A percentile compares a stretch with the other conserved stretches of the same genome.
Conservation (phyloP, 2,797 vertebrate species). For the Cossypha dichroa region DNA sequence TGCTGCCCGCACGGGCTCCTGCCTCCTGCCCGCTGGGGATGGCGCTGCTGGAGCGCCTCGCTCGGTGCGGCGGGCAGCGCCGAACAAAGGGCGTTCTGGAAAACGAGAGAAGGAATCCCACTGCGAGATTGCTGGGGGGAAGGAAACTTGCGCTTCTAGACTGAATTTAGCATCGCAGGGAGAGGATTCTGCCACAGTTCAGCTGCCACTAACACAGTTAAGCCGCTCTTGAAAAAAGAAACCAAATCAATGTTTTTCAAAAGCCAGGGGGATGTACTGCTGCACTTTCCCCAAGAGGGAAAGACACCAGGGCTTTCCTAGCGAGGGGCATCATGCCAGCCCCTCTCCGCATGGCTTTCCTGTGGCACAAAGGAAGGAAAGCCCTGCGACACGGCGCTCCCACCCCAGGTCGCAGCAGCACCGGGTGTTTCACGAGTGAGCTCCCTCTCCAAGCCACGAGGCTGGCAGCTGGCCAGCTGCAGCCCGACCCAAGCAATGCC, state of each 20-base stretch:
- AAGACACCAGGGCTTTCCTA: not conserved
- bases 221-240: not conserved
- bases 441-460: not conserved
- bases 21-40: not conserved
- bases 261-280: not conserved
- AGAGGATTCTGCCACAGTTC: not conserved
- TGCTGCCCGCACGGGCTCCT: not conserved
- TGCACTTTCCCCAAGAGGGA: not conserved
- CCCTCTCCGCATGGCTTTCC: not conserved
- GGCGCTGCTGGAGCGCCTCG: not conserved
- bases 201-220: not conserved
- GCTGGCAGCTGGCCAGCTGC: not conserved
- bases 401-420: not conserved
- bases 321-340: rapidly evolving
- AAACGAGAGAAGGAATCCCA: not conserved
- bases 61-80: not conserved
- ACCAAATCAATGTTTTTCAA: not conserved
- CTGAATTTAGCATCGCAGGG: not conserved
- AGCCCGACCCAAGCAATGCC: not conserved
- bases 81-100: not conserved
- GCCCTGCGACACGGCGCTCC: not conserved
- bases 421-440: not conserved
- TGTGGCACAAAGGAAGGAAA: not conserved
- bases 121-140: rapidly evolving
- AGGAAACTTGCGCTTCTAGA: no score